phyloP scores from a whole-genome alignment of 2,113 vertebrate species.

The Heliornis fulica region DNA sequence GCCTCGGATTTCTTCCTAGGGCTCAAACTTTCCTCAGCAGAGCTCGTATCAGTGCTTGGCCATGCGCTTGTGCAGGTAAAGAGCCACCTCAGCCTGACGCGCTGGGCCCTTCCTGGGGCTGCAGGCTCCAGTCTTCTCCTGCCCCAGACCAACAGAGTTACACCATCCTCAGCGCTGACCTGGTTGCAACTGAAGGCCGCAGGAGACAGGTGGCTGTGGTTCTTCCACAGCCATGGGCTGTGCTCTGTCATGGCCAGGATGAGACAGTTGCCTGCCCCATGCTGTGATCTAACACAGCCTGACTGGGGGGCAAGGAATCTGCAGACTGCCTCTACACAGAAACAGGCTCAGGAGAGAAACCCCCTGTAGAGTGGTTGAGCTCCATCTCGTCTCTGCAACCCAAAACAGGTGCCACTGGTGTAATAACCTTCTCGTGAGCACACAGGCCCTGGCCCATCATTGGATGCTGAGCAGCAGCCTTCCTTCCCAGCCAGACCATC shows the following conservation, averaged over 20 bases:
- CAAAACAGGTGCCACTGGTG: not conserved
- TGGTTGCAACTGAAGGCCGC: not conserved
- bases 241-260: accelerated
- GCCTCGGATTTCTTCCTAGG: not conserved
- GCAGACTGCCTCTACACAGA: not conserved
- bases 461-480: not conserved
- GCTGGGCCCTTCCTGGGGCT: not conserved
- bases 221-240: not conserved
- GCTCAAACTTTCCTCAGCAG: not conserved
- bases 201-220: not conserved
- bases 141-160: not conserved
- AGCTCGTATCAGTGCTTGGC: not conserved
- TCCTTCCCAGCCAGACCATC: not conserved
- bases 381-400: not conserved
- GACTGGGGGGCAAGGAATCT: not conserved
- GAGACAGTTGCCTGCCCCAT: not conserved
- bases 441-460: accelerated
- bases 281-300: too few species aligned
- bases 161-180: not conserved
- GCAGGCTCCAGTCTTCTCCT: not conserved
- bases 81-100: not conserved
- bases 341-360: not conserved
- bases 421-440: not conserved
- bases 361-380: not conserved
- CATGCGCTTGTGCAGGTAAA: accelerated